These are phyloP conservation scores for Thinocorus orbignyianus DNA, from an alignment of 2,113 vertebrate species.

Conservation along the genomic window DNA sequence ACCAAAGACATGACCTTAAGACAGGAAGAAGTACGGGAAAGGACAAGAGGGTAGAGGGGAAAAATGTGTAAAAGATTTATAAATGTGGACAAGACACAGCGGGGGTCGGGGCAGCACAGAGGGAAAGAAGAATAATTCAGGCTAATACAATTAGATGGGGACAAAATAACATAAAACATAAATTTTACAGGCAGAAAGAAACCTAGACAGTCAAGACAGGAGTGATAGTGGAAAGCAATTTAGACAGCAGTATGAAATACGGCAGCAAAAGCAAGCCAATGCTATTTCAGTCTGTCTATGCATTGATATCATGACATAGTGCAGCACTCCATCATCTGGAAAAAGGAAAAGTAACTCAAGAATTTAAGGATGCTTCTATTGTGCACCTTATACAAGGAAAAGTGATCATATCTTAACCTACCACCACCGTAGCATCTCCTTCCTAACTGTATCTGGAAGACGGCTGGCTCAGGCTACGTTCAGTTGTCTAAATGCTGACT, in stretches of 20 bases:
- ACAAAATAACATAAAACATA: background rate
- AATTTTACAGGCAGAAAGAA: background rate
- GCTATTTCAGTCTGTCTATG: background rate
- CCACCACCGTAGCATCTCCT: background rate
- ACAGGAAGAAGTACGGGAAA: background rate
- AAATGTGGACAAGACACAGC: background rate
- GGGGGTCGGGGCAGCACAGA: no score
- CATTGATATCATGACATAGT: background rate
- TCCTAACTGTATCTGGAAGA: background rate
- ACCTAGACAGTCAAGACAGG: background rate
- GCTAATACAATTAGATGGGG: background rate
- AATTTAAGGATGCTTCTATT: background rate
- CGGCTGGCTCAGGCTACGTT: background rate
- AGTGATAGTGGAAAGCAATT: slow-evolving; percentile 26
- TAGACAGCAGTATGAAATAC: slow-evolving; percentile 24
- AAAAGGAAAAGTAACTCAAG: background rate
- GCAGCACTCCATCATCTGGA: background rate
- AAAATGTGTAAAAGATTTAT: background rate
- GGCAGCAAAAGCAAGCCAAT: background rate
- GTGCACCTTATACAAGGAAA: background rate
- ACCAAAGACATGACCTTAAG: background rate
- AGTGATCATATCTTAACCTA: background rate
- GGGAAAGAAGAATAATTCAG: background rate
- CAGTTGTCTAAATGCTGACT: background rate
- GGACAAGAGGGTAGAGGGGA: background rate